These are phyloP conservation scores for Iphiclides podalirius DNA, from an alignment of 2,888 invertebrate species.

Conservation along the genomic window DNA sequence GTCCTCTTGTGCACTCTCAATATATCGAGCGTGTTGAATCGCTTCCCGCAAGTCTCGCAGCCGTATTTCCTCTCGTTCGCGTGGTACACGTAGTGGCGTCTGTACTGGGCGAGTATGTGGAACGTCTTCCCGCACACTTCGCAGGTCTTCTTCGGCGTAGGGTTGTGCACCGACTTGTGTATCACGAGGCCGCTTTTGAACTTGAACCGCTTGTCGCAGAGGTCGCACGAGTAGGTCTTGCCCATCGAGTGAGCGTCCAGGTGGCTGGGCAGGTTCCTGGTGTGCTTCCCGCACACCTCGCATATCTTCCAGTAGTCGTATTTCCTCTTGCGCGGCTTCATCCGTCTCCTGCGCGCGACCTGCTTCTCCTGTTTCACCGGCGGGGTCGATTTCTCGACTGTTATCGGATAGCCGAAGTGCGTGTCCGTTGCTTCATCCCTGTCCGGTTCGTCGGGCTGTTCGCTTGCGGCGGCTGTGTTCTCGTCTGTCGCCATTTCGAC, in stretches of 20 bases:
- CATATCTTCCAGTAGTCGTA: slow-evolving; percentile 73
- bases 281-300: slow-evolving; percentile 70
- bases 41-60: slow-evolving; percentile 75
- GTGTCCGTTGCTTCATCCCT: slow-evolving; percentile 38
- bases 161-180: slow-evolving; percentile 67
- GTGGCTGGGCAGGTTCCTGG: slow-evolving; percentile 62
- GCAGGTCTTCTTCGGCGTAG: slow-evolving; percentile 73
- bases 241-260: slow-evolving; percentile 63
- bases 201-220: slow-evolving; percentile 73
- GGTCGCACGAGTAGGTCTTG: slow-evolving; percentile 62
- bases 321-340: slow-evolving; percentile 47
- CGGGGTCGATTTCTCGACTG: slow-evolving; percentile 30
- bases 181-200: slow-evolving; percentile 69
- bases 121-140: slow-evolving; percentile 77
- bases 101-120: slow-evolving; percentile 70
- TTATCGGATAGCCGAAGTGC: slow-evolving; percentile 33
- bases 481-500: slow-evolving; percentile 42
- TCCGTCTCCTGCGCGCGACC: slow-evolving; percentile 36
- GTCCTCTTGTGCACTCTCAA: slow-evolving; percentile 70
- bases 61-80: slow-evolving; percentile 74
- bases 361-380: slow-evolving; percentile 32
- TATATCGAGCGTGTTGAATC: slow-evolving; percentile 76
- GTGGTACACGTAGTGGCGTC: slow-evolving; percentile 74
- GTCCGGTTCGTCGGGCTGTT: slow-evolving; percentile 36
- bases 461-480: slow-evolving; percentile 28